phyloP scores from a whole-genome alignment of 1,140 invertebrate species.

The Trinorchestia longiramus region DNA sequence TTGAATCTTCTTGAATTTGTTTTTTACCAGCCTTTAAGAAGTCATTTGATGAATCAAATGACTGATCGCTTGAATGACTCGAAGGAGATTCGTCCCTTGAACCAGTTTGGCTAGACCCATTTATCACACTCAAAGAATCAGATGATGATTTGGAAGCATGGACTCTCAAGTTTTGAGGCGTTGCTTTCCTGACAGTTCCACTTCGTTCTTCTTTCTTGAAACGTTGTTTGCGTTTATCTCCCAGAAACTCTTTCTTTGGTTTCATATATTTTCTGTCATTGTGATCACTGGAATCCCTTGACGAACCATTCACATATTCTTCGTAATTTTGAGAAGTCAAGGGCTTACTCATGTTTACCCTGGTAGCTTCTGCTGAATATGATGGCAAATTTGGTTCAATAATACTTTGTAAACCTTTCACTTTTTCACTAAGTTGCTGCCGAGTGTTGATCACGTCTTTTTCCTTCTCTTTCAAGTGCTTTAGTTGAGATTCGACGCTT shows the following conservation, averaged over 20 bases:
- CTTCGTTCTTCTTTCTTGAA: neutral
- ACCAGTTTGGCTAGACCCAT: neutral
- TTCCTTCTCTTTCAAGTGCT: neutral
- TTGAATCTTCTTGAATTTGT: neutral
- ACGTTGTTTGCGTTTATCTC: neutral
- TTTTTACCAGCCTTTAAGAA: neutral
- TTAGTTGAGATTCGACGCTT: slow-evolving; percentile 2
- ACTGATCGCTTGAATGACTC: neutral
- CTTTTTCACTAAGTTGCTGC: neutral
- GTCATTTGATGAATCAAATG: neutral
- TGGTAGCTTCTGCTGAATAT: neutral
- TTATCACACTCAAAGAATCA: neutral
- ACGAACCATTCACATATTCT: neutral
- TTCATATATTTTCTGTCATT: neutral
- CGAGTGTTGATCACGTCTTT: neutral
- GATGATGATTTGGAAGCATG: neutral
- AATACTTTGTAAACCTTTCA: neutral
- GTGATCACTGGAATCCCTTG: neutral
- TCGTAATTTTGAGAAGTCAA: neutral
- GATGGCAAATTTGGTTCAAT: neutral
- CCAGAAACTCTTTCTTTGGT: neutral
- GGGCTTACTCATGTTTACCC: neutral
- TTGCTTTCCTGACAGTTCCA: neutral
- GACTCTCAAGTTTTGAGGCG: neutral
- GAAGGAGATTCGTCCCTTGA: neutral